Percentiles rank a stretch among this genome's conserved stretches.
Conservation (phyloP, 2,113 vertebrate species). For the Sakesphorus luctuosus region DNA sequence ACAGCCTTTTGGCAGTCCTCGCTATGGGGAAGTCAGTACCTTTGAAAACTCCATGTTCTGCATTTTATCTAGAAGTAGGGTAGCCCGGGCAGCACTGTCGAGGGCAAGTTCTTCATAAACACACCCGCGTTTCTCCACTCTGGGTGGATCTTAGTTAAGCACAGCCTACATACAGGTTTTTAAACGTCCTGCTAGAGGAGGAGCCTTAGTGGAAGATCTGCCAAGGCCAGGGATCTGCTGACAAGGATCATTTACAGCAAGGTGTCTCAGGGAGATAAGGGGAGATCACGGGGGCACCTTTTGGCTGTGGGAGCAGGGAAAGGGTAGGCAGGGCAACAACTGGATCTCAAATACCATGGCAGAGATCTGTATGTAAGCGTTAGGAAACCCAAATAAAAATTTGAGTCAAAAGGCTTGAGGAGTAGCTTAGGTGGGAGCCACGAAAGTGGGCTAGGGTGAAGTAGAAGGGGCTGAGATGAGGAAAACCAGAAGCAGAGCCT, state of each 20-base stretch:
- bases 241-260: neutral
- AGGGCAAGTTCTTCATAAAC: accelerated
- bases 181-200: neutral
- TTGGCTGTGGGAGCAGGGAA: neutral
- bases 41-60: neutral
- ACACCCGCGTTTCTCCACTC: neutral
- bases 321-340: neutral
- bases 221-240: neutral
- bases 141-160: neutral
- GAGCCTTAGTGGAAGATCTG: neutral
- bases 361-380: neutral
- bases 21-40: neutral
- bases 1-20: neutral
- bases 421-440: neutral
- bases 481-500: accelerated
- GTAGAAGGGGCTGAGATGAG: neutral
- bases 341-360: neutral
- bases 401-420: neutral
- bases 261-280: conserved; percentile 5
- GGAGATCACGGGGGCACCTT: accelerated
- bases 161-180: neutral
- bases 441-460: neutral
- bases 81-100: neutral
- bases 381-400: neutral
- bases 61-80: neutral